These are phyloP conservation scores for Sipha maydis DNA, from an alignment of 2,888 invertebrate species.

Conservation along the genomic window DNA sequence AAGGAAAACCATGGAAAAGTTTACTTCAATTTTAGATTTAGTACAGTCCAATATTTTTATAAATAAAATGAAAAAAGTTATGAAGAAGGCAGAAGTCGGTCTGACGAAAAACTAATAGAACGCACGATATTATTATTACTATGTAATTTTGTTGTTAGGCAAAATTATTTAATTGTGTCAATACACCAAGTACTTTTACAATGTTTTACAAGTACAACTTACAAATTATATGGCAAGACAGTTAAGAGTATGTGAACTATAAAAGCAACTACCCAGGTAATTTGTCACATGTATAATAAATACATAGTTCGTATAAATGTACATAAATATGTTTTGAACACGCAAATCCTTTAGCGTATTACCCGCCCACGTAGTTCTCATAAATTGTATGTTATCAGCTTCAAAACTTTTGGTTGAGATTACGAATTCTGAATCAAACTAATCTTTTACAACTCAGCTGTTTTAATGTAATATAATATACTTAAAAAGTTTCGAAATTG, in stretches of 20 bases:
- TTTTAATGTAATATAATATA: slow-evolving; percentile 3
- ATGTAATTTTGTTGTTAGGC: neutral
- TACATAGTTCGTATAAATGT: neutral
- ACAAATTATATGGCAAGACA: neutral
- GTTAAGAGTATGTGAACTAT: neutral
- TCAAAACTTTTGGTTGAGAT: slow-evolving; percentile 31
- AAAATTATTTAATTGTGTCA: too few relatives aligned
- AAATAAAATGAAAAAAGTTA: too few relatives aligned
- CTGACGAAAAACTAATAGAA: too few relatives aligned
- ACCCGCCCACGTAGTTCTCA: neutral
- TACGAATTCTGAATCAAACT: slow-evolving; percentile 16
- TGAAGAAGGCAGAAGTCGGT: too few relatives aligned
- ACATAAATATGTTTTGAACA: slow-evolving; percentile 11
- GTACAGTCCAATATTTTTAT: too few relatives aligned
- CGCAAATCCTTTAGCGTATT: neutral
- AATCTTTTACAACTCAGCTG: slow-evolving; percentile 13
- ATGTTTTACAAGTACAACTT: too few relatives aligned
- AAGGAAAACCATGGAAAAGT: too few relatives aligned
- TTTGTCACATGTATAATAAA: slow-evolving; percentile 28
- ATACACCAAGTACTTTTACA: too few relatives aligned
- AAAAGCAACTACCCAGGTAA: slow-evolving; percentile 6
- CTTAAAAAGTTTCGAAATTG: neutral
- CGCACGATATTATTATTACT: neutral
- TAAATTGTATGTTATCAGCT: slow-evolving; percentile 35
- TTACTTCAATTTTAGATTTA: too few relatives aligned